phyloP scores from a whole-genome alignment of 2,113 vertebrate species.

The Gymnarchus niloticus region DNA sequence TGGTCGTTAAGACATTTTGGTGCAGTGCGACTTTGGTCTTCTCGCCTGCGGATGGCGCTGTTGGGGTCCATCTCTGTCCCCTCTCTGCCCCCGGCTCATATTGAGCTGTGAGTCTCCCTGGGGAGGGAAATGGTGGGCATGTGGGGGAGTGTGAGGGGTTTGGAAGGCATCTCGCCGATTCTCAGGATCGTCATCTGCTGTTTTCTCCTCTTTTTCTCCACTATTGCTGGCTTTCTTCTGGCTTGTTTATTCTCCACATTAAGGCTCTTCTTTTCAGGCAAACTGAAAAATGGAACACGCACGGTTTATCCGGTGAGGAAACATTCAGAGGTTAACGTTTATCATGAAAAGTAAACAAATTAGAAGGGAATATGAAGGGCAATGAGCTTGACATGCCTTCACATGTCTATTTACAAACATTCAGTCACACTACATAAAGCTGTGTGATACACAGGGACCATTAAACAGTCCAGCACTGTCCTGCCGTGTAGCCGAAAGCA shows the following conservation, averaged over 20 bases:
- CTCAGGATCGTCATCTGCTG: not conserved
- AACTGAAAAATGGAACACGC: not conserved
- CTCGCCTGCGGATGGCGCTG: too few species aligned
- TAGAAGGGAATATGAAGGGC: not conserved
- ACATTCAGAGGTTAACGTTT: not conserved
- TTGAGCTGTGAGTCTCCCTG: not conserved
- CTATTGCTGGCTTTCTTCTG: not conserved
- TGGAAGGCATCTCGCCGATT: not conserved
- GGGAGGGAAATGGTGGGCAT: not conserved
- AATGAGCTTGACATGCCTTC: not conserved
- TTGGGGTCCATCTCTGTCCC: not conserved
- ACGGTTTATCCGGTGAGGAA: not conserved
- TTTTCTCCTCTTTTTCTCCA: not conserved
- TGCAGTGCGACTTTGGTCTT: too few species aligned
- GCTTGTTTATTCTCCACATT: not conserved
- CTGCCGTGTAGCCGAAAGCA: slow-evolving; percentile 2
- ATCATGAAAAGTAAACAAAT: slow-evolving; percentile 7
- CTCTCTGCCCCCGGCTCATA: not conserved
- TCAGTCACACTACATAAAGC: not conserved
- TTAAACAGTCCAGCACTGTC: not conserved
- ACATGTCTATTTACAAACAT: not conserved
- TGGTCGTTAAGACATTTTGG: not conserved
- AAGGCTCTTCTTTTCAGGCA: not conserved
- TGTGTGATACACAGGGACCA: not conserved
- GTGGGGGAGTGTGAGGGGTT: not conserved